Conservation (phyloP, 2,113 vertebrate species). For the Tragelaphus scriptus region DNA sequence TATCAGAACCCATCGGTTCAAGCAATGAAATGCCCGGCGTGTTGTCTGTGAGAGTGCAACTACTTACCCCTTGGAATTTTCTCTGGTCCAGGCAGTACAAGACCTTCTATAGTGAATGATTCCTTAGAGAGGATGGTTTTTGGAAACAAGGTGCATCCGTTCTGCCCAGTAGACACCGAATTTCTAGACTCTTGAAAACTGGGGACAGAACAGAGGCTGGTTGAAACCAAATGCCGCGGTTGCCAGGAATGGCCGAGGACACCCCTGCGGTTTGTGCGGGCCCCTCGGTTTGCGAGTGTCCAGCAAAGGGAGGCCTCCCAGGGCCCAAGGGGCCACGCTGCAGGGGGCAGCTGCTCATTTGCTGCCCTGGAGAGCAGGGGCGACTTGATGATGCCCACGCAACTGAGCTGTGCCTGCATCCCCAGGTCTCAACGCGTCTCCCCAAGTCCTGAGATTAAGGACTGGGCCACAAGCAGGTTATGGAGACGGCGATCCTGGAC, state of each 20-base stretch:
- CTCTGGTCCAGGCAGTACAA: background rate
- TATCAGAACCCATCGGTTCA: slow-evolving; percentile 74
- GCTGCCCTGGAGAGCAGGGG: fast-evolving
- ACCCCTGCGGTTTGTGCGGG: background rate
- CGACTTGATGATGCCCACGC: background rate
- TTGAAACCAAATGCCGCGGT: fast-evolving
- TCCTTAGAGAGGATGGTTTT: slow-evolving; percentile 8
- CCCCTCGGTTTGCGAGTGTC: fast-evolving
- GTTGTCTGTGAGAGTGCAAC: slow-evolving; percentile 43
- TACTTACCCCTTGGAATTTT: slow-evolving; percentile 6
- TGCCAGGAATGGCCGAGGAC: background rate
- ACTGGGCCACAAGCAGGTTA: background rate
- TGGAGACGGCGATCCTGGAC: background rate
- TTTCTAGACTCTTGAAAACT: slow-evolving; percentile 57
- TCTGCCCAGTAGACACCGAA: slow-evolving; percentile 47
- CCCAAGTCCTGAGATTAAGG: background rate
- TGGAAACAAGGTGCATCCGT: background rate
- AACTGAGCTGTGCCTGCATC: fast-evolving
- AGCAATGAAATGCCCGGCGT: slow-evolving; percentile 64
- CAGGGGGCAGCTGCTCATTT: background rate
- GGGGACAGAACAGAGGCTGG: background rate
- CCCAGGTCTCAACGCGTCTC: background rate
- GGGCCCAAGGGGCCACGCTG: fast-evolving
- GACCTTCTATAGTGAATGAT: background rate
- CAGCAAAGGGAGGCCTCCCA: background rate